Evolutionary conservation across 2,888 invertebrate genomes (phyloP), one percentile per base, ranked within the genome.

Genomic region (Amblyteles armatorius): DNA sequence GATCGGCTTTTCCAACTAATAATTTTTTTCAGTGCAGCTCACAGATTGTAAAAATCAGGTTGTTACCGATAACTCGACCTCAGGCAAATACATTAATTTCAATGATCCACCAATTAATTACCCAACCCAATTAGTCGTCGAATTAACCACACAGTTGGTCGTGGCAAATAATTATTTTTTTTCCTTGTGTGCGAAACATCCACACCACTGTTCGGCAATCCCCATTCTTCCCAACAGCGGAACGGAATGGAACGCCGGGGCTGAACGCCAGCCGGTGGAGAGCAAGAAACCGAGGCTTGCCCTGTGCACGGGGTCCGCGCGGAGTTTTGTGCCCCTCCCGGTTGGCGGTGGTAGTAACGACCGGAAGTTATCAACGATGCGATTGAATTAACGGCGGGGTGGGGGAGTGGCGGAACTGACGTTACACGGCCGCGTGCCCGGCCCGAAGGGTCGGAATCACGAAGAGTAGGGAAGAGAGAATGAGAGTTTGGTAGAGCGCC

Each of bases 281-380:
- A 11, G 26, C 22, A 33, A 50, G 55, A 68, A 50, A 55, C 40
- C 29, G 36, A 33, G 63, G 63, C 33, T 71, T 79, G 69, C 60
- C 50, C 33, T 71, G 63, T 1, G 69, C 63, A 29, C 50, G 48
- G 60, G 33, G 63, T 71, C 71, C 50, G 48, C 71, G 22, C 50
- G 60, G 50, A 71, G 79, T 63, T 36, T n/a, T 63, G 33, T 52
- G 22, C n/a, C 55, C 7, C 57, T 26, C 79, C 16, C 40, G 22
- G 65, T 72, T 76, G 55, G 74, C 48, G 69, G 83, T 76, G 36
- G 79, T 55, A 69, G 63, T 74, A 79, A 83, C 79, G 73, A 71
- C 74, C 65, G 83, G 76, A 83, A 79, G 79, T 83, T 83, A 83
- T 69, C 83, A 79, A 83, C 79, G 74, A 79, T 52, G 79, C 83